phyloP scores from a whole-genome alignment of 2,797 vertebrate genomes.

The Ctenopoma kingsleyae region DNA sequence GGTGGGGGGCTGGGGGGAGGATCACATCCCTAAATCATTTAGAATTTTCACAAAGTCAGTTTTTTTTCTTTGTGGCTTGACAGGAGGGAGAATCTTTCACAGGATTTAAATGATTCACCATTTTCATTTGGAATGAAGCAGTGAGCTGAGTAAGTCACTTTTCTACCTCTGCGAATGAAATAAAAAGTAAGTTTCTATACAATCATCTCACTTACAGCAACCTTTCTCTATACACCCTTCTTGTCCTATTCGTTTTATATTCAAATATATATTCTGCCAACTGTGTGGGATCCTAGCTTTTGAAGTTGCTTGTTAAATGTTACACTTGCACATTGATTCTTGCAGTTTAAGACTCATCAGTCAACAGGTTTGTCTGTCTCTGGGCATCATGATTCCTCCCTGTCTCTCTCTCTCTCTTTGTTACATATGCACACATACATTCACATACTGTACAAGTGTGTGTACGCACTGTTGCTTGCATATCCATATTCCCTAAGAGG shows the following conservation, averaged over 20 bases:
- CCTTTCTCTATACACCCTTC: slow-evolving; percentile 50
- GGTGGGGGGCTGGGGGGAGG: not conserved
- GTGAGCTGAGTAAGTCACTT: slow-evolving; percentile 82
- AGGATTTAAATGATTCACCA: slow-evolving; percentile 82
- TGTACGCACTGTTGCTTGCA: slow-evolving; percentile 8
- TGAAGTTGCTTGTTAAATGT: slow-evolving; percentile 35
- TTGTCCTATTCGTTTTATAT: slow-evolving; percentile 27
- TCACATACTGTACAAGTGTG: not conserved
- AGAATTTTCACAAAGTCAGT: slow-evolving; percentile 71
- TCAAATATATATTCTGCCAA: slow-evolving; percentile 45
- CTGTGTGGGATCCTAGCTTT: slow-evolving; percentile 33
- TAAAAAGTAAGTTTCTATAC: slow-evolving; percentile 81
- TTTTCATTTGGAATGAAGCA: slow-evolving; percentile 81
- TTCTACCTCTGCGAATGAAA: slow-evolving; percentile 73
- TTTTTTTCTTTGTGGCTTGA: slow-evolving; percentile 72
- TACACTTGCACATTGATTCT: slow-evolving; percentile 50
- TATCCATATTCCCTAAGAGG: not conserved
- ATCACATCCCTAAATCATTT: slow-evolving; percentile 67
- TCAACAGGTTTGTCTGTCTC: slow-evolving; percentile 39
- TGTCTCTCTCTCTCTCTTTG: slow-evolving; percentile 3
- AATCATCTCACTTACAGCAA: slow-evolving; percentile 60
- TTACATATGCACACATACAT: slow-evolving; percentile 12
- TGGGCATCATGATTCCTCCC: slow-evolving; percentile 17
- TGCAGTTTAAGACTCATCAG: slow-evolving; percentile 42
- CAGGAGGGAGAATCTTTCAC: slow-evolving; percentile 72